Conservation (phyloP, 2,113 vertebrate species). For the Nibea coibor region DNA sequence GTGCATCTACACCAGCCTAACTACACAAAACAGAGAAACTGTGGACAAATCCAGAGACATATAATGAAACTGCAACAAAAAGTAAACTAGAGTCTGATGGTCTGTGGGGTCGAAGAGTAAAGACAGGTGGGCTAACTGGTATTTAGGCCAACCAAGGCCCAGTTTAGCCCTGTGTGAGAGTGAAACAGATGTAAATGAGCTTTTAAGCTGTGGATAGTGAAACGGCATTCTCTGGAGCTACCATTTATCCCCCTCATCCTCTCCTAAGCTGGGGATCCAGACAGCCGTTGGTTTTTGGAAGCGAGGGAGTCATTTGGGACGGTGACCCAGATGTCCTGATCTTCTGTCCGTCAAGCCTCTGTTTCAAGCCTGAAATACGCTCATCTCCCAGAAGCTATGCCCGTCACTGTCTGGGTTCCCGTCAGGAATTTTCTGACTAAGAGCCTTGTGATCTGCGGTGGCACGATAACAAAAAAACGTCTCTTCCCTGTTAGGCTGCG, state of each 20-base stretch:
- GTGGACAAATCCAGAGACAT: too few species aligned
- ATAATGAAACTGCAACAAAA: not conserved
- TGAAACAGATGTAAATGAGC: slow-evolving; percentile 78
- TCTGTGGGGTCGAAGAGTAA: slow-evolving; percentile 37
- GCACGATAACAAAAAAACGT: slow-evolving; percentile 55
- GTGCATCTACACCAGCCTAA: not conserved
- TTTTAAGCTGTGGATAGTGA: slow-evolving; percentile 74
- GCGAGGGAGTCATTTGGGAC: slow-evolving; percentile 52
- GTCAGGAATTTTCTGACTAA: slow-evolving; percentile 64
- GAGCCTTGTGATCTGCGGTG: slow-evolving; percentile 48
- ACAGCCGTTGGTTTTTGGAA: slow-evolving; percentile 62
- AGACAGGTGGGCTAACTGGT: slow-evolving; percentile 70
- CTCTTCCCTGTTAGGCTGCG: slow-evolving; percentile 30
- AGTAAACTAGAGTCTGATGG: not conserved
- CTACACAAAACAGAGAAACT: not conserved
- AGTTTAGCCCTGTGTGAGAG: slow-evolving; percentile 58
- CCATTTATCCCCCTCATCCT: slow-evolving; percentile 76
- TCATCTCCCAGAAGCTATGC: slow-evolving; percentile 50
- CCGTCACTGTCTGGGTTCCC: slow-evolving; percentile 50
- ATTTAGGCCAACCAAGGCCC: slow-evolving; percentile 61
- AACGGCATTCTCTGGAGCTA: slow-evolving; percentile 71
- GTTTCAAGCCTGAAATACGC: slow-evolving; percentile 61
- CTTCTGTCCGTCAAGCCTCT: slow-evolving; percentile 63
- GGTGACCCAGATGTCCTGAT: slow-evolving; percentile 60
- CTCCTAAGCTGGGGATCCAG: slow-evolving; percentile 71